Conservation (phyloP, 1,140 invertebrate species). For the Aphidius ervi region DNA sequence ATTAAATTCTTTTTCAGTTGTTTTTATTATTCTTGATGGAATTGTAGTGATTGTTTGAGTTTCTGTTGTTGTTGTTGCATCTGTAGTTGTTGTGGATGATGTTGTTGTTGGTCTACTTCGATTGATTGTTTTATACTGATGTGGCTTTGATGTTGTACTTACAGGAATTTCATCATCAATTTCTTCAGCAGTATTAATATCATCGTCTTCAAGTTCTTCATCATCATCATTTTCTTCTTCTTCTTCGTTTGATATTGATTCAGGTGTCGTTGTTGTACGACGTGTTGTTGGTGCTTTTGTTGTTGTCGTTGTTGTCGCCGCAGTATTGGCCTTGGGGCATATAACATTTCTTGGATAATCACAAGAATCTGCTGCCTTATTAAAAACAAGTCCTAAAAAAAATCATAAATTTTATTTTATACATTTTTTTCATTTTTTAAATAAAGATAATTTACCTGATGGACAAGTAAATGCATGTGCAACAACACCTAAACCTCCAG, state of each 20-base stretch:
- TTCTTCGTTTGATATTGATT: slow-evolving; percentile 14
- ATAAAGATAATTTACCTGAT: slow-evolving; percentile 57
- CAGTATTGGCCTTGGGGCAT: slow-evolving; percentile 58
- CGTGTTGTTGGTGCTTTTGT: slow-evolving; percentile 52
- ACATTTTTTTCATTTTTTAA: slow-evolving; percentile 1
- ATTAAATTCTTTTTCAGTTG: slow-evolving; percentile 17
- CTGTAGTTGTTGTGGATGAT: slow-evolving; percentile 27
- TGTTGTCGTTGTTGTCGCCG: slow-evolving; percentile 38
- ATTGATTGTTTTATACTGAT: slow-evolving; percentile 47
- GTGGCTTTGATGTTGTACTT: slow-evolving; percentile 37
- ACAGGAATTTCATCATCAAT: slow-evolving; percentile 38
- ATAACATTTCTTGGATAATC: slow-evolving; percentile 85
- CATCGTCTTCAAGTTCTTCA: slow-evolving; percentile 63
- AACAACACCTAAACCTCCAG: slow-evolving; percentile 82
- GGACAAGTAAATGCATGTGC: slow-evolving; percentile 92
- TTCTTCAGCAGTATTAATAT: slow-evolving; percentile 55
- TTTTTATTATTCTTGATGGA: slow-evolving; percentile 9
- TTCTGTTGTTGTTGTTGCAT: slow-evolving; percentile 18
- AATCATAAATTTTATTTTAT: no score
- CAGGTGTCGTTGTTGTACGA: slow-evolving; percentile 47
- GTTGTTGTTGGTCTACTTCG: slow-evolving; percentile 39
- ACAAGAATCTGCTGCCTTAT: slow-evolving; percentile 86
- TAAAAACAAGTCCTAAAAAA: slow-evolving; percentile 74
- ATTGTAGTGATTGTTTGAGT: slow-evolving; percentile 16
- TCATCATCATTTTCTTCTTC: slow-evolving; percentile 40